A percentile compares a stretch with the other conserved stretches of the same genome.
Conservation (phyloP, 2,888 invertebrate genomes). For the Dascillus cervinus region DNA sequence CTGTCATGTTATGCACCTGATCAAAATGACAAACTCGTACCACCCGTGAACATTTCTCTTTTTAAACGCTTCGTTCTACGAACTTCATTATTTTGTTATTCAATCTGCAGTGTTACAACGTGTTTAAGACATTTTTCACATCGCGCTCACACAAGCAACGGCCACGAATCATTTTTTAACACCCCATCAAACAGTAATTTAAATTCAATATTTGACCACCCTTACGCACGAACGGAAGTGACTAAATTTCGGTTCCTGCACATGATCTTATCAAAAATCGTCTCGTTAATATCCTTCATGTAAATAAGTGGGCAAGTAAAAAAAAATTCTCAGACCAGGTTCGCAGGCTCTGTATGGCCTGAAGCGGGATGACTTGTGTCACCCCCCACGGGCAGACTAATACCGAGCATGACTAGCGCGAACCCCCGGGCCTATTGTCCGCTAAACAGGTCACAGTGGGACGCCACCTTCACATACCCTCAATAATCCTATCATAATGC, state of each 20-base stretch:
- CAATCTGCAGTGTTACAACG: slow-evolving; percentile 4
- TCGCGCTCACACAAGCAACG: too few relatives aligned
- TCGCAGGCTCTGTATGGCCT: slow-evolving; percentile 13
- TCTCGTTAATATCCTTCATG: too few relatives aligned
- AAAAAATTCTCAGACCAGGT: too few relatives aligned
- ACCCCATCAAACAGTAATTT: background rate
- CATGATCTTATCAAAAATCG: too few relatives aligned
- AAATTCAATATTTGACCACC: too few relatives aligned
- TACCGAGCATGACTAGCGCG: slow-evolving; percentile 39
- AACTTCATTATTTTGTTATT: slow-evolving; percentile 13
- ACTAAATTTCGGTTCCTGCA: too few relatives aligned
- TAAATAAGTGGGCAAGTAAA: too few relatives aligned
- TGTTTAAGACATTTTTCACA: slow-evolving; percentile 5
- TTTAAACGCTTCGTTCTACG: slow-evolving; percentile 8
- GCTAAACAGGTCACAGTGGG: slow-evolving; percentile 37
- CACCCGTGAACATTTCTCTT: slow-evolving; percentile 21
- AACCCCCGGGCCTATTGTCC: slow-evolving; percentile 37
- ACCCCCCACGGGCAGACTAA: slow-evolving; percentile 37
- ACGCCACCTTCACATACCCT: slow-evolving; percentile 30
- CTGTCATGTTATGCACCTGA: slow-evolving; percentile 23
- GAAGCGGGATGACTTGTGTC: slow-evolving; percentile 35
- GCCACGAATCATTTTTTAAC: background rate
- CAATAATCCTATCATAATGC: slow-evolving; percentile 32
- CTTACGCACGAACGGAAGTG: slow-evolving; percentile 6
- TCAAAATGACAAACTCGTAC: slow-evolving; percentile 23